These are phyloP conservation scores for Microtus agrestis DNA, from an alignment of 2,797 vertebrate species.

Conservation along the genomic window DNA sequence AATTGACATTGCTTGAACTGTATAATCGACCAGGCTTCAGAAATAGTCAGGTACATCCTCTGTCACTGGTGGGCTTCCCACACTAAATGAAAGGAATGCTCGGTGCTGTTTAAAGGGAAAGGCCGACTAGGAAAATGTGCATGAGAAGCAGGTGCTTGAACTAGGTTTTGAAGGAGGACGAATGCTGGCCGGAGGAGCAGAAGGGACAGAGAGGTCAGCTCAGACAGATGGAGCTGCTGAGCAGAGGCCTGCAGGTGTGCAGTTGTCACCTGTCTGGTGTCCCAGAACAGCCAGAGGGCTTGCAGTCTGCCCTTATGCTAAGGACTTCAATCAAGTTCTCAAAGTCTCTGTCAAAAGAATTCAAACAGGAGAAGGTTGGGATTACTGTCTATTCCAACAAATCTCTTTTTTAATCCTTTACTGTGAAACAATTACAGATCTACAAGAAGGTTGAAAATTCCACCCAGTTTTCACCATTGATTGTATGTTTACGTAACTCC, in stretches of 20 bases:
- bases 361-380: background rate
- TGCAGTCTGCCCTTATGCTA: background rate
- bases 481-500: background rate
- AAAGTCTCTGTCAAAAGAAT: background rate
- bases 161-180: constrained; percentile 9
- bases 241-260: background rate
- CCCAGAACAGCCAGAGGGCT: background rate
- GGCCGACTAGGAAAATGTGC: background rate
- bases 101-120: background rate
- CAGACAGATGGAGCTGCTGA: background rate
- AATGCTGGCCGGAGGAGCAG: background rate
- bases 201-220: background rate
- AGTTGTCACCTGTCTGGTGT: background rate
- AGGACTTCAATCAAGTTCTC: background rate
- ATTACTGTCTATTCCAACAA: background rate
- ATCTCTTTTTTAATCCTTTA: constrained; percentile 24
- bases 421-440: constrained; percentile 11
- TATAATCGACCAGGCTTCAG: background rate
- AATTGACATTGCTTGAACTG: background rate
- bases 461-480: background rate
- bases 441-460: constrained; percentile 20
- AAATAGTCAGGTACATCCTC: constrained; percentile 20
- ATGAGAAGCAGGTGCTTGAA: background rate
- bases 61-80: background rate
- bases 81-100: background rate